Base-by-base conservation (phyloP, 2,888 invertebrate species). In the Clanis bilineata region DNA sequence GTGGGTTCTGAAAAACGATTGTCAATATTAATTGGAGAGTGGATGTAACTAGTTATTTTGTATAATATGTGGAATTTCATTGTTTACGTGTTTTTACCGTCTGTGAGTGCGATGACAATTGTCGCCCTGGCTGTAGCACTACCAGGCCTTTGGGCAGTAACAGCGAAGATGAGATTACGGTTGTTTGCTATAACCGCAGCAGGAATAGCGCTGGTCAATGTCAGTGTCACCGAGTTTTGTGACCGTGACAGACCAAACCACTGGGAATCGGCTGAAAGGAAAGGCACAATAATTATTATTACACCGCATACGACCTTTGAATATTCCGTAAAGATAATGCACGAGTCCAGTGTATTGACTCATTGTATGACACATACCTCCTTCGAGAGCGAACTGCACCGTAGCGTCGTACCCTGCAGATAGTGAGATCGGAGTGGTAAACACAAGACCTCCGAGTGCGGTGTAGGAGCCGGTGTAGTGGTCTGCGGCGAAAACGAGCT, bases 401-500 rank as follows among this genome's bases (percentile, higher is more conserved):
- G 54, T 63, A 10, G 62, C 60, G 15, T 73, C 70, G 23, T 71
- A 73, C 6, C 76, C 76, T 28, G 68, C 47, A 0, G 61, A 23
- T 4, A 77, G 56, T 0, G 66, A 61, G 23, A 79, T 70, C 0
- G 62, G 56, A 7, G 63, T 61, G 1, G 62, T 58, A 28, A 74
- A 64, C 1, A 56, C 41, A 1, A 77, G 64, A 1, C 70, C 72
- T 15, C 3, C 59, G 7, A 36, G 32, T 10, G 60, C 61, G 10
- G 65, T 63, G 58, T 67, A 76, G 6, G 65, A 61, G 18, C 76
- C 77, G 5, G 68, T 71, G 59, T 77, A 79, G 61, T 67, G 76
- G 4, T 70, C 55, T 45, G 71, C 70, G 23, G n/a, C 36, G 18
- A 59, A 60, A 12, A 62, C 68, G 67, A 76, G 77, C 68, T 71